Evolutionary conservation across 2,888 invertebrate genomes (phyloP), one percentile per base, ranked within the genome.

Genomic region (Graphium colonna): DNA sequence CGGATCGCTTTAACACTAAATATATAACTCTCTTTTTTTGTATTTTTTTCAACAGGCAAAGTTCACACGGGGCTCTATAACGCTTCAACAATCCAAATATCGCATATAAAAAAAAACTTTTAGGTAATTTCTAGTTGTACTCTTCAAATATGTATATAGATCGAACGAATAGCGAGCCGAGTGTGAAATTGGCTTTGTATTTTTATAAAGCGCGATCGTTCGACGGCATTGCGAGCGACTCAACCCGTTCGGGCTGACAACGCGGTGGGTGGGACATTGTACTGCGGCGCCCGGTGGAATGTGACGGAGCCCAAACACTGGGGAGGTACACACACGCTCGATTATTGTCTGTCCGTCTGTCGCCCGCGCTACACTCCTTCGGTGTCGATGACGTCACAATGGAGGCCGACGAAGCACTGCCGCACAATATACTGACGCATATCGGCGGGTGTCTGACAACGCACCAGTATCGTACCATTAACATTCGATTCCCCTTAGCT

Each of bases 231-330:
- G 51, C 48, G 28, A 44, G 38, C 49, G 40, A 45, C 38, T 21
- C 15, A 10, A 42, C 42, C 18, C 33, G 9, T 3, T 4, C 18
- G 42, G 17, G 44, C 36, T 36, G 17, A 36, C 48, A 55, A 45
- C 51, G 54, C 56, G 60, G 55, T 55, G 59, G 59, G 52, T 52
- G 51, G 52, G 53, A 52, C 47, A 52, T 57, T 62, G 61, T 61
- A 61, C 61, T 61, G 59, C 52, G 63, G 62, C 60, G 60, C 56
- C 58, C 63, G 63, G 59, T 63, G 66, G 64, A 67, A 69, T 65
- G 66, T 64, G 64, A 60, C 63, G 53, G 60, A 61, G 60, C 53
- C 38, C 55, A 36, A 50, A 42, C 41, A 31, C 31, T 3, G 7
- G 10, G 31, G 10, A 31, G 10, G 8, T 9, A 48, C 44, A 52